Base-by-base conservation (phyloP, 2,888 invertebrate genomes). In the Andrena bicolor region DNA sequence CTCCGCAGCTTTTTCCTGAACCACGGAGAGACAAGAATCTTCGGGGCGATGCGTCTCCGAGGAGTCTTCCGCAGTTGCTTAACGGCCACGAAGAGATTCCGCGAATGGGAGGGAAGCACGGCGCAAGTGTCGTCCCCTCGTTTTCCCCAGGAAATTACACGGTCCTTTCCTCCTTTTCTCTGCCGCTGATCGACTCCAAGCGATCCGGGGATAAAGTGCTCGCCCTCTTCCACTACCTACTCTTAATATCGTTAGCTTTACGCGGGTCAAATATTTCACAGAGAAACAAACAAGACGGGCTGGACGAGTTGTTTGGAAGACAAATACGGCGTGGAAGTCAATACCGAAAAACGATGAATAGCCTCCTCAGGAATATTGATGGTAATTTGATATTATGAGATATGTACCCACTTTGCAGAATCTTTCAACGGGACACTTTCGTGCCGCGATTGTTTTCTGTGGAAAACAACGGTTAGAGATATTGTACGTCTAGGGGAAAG, bases 21-120 rank as follows among this genome's bases (percentile, higher is more conserved):
- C 51, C n/a, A n/a, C 32, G 26, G n/a, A 49, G 56, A 69, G 75
- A 81, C 70, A 71, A 84, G 79, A 69, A 75, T 80, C 69, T 84
- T 32, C 70, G 49, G 61, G 16, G 66, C 73, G 68, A 84, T 73
- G 77, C 69, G 77, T 86, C 71, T 66, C 71, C 68, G 23, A 58
- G 78, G 84, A 78, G 63, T 53, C 53, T 84, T 58, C 58, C 41
- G 53, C 30, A n/a, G 28, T 6, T 16, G 35, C 48, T 68, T 68
- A 58, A 69, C 69, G 26, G 16, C 28, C 20, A 41, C 41, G 32
- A 16, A 61, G n/a, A 35, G 64, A 56, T 63, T 65, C 69, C 28
- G 30, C 28, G 74, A 79, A 70, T 64, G 30, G 58, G 63, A 60
- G 82, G 41, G 53, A 76, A 41, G 48, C 73, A 78, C 60, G 65